Evolutionary conservation across 2,888 invertebrate genomes (phyloP).

Genomic region (Melanargia galathea): DNA sequence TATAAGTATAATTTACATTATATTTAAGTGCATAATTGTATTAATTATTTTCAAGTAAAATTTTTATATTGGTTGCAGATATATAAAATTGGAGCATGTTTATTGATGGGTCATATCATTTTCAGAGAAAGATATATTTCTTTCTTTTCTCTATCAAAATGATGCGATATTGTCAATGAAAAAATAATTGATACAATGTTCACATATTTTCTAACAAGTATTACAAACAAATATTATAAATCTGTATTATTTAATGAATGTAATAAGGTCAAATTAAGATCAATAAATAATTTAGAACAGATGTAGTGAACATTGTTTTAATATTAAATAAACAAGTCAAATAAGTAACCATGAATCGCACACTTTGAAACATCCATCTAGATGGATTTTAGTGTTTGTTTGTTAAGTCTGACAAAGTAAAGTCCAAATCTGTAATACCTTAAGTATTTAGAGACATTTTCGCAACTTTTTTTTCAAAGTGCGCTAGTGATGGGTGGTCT

Average conservation of each 20-base stretch:
- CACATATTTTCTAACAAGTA: neutral
- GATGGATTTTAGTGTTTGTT: too few relatives aligned
- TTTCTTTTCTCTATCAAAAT: neutral
- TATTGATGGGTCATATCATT: neutral
- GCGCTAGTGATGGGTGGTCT: too few relatives aligned
- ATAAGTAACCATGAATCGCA: too few relatives aligned
- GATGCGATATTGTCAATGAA: neutral
- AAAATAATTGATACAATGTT: conserved; percentile 3
- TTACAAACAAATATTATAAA: too few relatives aligned
- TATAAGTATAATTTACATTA: neutral
- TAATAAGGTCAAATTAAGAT: too few relatives aligned
- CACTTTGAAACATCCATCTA: too few relatives aligned
- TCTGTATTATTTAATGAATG: too few relatives aligned
- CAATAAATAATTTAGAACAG: neutral
- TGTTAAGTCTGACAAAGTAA: too few relatives aligned
- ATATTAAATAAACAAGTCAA: neutral
- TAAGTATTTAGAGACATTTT: too few relatives aligned
- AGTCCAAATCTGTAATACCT: too few relatives aligned
- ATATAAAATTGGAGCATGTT: neutral
- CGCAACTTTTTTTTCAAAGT: too few relatives aligned
- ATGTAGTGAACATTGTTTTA: conserved; percentile 1
- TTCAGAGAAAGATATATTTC: neutral
- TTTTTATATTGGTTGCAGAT: conserved; percentile 5
- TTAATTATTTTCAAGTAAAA: neutral
- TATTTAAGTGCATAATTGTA: neutral